phyloP scores from a whole-genome alignment of 2,888 invertebrate species.

The Diarsia dahlii region DNA sequence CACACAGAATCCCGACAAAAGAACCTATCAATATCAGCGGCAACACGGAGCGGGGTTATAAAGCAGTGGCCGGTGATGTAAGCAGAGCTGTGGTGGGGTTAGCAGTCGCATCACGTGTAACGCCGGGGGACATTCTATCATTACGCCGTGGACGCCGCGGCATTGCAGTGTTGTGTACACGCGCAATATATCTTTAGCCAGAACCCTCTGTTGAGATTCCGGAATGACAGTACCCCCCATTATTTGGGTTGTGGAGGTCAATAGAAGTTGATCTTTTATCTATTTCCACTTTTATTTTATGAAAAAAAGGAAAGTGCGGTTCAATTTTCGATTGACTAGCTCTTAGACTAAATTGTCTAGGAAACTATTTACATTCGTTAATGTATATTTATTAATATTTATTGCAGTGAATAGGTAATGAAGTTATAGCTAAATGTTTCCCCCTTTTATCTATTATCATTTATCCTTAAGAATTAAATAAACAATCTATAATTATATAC shows the following conservation, averaged over 20 bases:
- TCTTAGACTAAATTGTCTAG: not conserved
- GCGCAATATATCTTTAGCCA: slow-evolving; percentile 30
- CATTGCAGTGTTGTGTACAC: slow-evolving; percentile 61
- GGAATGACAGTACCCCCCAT: slow-evolving; percentile 11
- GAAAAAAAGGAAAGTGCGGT: too few relatives aligned
- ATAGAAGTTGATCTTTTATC: not conserved
- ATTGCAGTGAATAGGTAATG: not conserved
- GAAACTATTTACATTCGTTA: not conserved
- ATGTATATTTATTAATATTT: not conserved
- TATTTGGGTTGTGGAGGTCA: slow-evolving; percentile 19
- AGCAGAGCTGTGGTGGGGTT: slow-evolving; percentile 39
- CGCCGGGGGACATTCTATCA: slow-evolving; percentile 68
- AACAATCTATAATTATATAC: not conserved
- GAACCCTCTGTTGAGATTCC: slow-evolving; percentile 4
- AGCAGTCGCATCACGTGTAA: slow-evolving; percentile 62
- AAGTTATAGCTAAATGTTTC: not conserved
- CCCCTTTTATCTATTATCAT: too few relatives aligned
- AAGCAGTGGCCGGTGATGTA: slow-evolving; percentile 39
- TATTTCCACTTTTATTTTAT: not conserved
- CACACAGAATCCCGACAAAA: not conserved
- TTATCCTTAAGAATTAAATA: not conserved
- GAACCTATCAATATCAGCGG: slow-evolving; percentile 44
- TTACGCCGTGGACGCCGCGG: slow-evolving; percentile 66
- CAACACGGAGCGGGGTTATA: slow-evolving; percentile 35
- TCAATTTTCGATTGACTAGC: not conserved